Base-by-base conservation (phyloP, 2,888 invertebrate species). In the Hypercompe scribonia region DNA sequence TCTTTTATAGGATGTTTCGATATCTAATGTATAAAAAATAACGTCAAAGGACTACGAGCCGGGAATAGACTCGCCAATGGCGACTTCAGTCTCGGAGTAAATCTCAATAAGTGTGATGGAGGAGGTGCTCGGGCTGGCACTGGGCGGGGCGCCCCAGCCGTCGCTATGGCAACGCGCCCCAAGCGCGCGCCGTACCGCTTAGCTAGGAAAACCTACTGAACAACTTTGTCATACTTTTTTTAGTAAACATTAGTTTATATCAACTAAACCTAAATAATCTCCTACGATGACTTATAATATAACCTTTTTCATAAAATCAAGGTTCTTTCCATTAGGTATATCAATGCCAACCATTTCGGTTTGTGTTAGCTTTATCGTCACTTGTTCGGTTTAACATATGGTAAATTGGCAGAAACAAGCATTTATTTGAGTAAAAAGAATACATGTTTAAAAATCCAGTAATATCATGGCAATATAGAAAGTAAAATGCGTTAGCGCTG, bases 401-500 rank as follows among this genome's bases (percentile, higher is more conserved):
- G 50, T 70, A 70, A 66, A 70, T 65, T 68, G 46, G 75, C 65
- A 75, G 15, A 61, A 61, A 61, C 4, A 31, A 61, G 33, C 42
- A 74, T 83, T 65, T 74, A 39, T 73, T 75, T 70, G 72, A 71
- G 76, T 82, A 85, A 85, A 87, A 86, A 84, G 65, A 74, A 81
- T 79, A 81, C 79, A 82, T 84, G 83, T 85, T 87, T 86, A 85
- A 87, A 85, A 87, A 78, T 79, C 77, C 76, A 84, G 87, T 89
- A 89, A 87, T 84, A 90, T 87, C 87, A 88, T 84, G 89, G 89
- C 87, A 88, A 87, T 92, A 92, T 95, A 95, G 95, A 95, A 95
- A 95, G 95, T 95, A 93, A 92, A 92, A 91, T 93, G 92, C 91
- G 93, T 93, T 92, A 91, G 89, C 90, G 92, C 89, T 89, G 89